Evolutionary conservation across 2,888 invertebrate genomes (phyloP).

Genomic region (Helicoverpa assulta): DNA sequence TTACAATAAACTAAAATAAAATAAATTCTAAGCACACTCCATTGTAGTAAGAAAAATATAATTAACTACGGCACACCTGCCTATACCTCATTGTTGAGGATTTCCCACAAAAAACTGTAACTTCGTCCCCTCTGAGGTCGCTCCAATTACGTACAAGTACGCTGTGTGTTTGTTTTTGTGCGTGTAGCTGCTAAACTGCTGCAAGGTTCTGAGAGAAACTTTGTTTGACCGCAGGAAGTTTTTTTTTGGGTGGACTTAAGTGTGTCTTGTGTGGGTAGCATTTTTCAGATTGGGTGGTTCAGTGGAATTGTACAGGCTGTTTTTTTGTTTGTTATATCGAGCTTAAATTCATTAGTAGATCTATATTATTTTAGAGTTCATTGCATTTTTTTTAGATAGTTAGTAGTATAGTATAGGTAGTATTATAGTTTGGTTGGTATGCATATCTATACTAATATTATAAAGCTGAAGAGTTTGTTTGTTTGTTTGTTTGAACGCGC

Average conservation of each 20-base stretch:
- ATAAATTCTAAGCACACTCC: conserved; percentile 44
- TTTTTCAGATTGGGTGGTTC: neutral
- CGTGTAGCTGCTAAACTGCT: conserved; percentile 20
- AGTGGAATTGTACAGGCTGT: too few species aligned
- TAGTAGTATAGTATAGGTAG: too few species aligned
- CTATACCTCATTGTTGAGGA: conserved; percentile 48
- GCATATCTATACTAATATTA: too few species aligned
- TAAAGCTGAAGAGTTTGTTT: too few species aligned
- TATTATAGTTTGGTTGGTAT: too few species aligned
- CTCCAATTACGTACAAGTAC: conserved; percentile 59
- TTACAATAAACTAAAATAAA: conserved; percentile 42
- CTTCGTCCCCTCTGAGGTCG: conserved; percentile 55
- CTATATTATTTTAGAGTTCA: too few species aligned
- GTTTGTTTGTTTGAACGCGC: too few species aligned
- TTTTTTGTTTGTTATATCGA: too few species aligned
- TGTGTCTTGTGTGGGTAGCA: neutral
- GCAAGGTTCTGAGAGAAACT: conserved; percentile 57
- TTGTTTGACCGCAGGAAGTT: conserved; percentile 3
- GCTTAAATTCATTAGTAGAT: neutral
- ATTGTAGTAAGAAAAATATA: conserved; percentile 56
- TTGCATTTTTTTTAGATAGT: too few species aligned
- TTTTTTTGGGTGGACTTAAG: conserved; percentile 5
- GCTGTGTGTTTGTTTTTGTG: conserved; percentile 54
- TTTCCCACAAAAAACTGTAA: conserved; percentile 61
- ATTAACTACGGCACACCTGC: conserved; percentile 44